Base-by-base conservation (phyloP, 2,888 invertebrate genomes). In the Thymelicus sylvestris region DNA sequence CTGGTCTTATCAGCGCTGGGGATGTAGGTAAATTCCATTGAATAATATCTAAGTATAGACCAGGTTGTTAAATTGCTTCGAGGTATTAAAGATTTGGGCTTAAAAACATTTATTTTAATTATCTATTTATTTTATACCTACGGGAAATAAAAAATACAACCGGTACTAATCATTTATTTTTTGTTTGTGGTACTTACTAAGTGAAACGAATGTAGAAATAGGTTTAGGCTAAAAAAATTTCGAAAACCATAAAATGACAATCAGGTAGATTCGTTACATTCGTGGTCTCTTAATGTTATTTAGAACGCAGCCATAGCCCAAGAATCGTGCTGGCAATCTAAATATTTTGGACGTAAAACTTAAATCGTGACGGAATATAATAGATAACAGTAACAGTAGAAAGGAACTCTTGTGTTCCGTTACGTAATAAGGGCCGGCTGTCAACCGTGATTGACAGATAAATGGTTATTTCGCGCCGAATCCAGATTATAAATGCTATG, bases 381-480 rank as follows among this genome's bases (percentile, higher is more conserved):
- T 67, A 48, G 67, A 67, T 50, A 60, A 19, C 65, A 57, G 64
- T 39, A 55, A 55, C 55, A 44, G 38, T 60, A 66, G 44, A 66
- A 48, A 38, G 66, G 66, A 12, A 60, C n/a, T 52, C 39, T 19
- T 48, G 31, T 64, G 19, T 44, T 13, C 41, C 24, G 66, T 66
- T 60, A 60, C 66, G 48, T 19, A 66, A 66, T 38, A 66, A 59
- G 41, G 48, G 55, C 55, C 52, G 12, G 55, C 67, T 47, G 62
- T 57, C 68, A 63, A 39, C 62, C 2, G n/a, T 68, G 68, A 68
- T 68, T 68, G 68, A 68, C 62, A 63, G 68, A 68, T 63, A 63
- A 68, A 62, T 62, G 63, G 68, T 57, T 47, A 63, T 63, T 68
- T 68, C 68, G 62, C 68, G 47, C 57, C 68, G 31, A 47, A 68